phyloP scores from a whole-genome alignment of 2,797 vertebrate genomes.

The Taeniopygia guttata region DNA sequence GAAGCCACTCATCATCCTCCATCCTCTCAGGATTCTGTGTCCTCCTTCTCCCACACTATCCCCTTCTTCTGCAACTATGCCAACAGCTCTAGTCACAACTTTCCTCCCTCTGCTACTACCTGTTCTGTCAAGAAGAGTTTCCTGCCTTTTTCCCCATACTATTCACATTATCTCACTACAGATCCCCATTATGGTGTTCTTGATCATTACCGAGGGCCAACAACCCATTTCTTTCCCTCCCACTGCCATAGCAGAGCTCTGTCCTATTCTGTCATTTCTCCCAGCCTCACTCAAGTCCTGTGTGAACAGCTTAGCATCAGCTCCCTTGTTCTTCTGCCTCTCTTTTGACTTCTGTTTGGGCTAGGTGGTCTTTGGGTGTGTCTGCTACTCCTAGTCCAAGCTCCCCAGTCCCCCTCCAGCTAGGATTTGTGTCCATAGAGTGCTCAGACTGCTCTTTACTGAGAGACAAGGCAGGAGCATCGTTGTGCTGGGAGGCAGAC shows the following conservation, averaged over 20 bases:
- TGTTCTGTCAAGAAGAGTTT: not conserved
- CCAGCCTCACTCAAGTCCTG: not conserved
- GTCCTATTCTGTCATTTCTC: not conserved
- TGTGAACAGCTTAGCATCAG: not conserved
- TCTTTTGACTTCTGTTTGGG: not conserved
- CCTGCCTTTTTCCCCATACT: not conserved
- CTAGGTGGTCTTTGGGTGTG: not conserved
- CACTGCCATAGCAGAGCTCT: not conserved
- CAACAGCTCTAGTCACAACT: not conserved
- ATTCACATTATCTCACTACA: not conserved
- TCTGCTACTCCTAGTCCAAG: not conserved
- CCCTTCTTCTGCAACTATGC: not conserved
- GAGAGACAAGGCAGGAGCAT: not conserved
- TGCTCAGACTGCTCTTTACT: not conserved
- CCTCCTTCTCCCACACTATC: not conserved
- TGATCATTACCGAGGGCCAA: not conserved
- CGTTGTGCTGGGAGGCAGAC: not conserved
- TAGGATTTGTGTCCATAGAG: not conserved
- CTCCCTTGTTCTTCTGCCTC: not conserved
- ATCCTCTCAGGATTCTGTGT: not conserved
- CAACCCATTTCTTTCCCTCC: not conserved
- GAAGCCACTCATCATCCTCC: not conserved
- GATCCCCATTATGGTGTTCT: not conserved
- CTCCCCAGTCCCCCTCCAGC: not conserved
- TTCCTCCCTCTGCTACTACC: not conserved